Base-by-base conservation (phyloP, 2,888 invertebrate genomes). In the Ochlodes sylvanus region DNA sequence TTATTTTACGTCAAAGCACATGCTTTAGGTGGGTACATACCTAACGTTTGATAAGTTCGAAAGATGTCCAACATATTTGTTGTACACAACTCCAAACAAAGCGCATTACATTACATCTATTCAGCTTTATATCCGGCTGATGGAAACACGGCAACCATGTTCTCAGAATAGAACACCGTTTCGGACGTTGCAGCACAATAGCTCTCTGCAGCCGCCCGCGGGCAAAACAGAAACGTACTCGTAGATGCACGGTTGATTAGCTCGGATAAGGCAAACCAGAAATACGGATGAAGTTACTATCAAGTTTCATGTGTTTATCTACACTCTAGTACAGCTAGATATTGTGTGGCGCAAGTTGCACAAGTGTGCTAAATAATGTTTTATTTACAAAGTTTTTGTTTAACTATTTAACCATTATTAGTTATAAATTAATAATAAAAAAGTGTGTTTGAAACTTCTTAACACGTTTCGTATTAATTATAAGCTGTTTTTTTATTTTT, bases 181-280 rank as follows among this genome's bases (percentile, higher is more conserved):
- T 54, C 54, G 7, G 32, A 54, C 27, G 32, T n/a, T 54, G n/a
- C n/a, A 54, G 27, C 10, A 56, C 56, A 57, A 57, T 57, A 42
- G 57, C 10, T 38, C 38, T 38, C 14, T 15, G 15, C 42, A 44
- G 9, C 7, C 14, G 57, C 57, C 57, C 57, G 41, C 57, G 41
- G 41, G 57, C 42, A 41, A 41, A 9, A 57, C 41, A 41, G 57
- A 41, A 57, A 32, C 32, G 54, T n/a, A n/a, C n/a, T n/a, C n/a
- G n/a, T 54, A 32, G 52, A 52, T 52, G 54, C 54, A 19, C 50
- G 50, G 12, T 7, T 54, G 54, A 54, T 54, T 54, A 54, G 32
- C 27, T 32, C n/a, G 54, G 17, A 17, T 17, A 52, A 32, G 54
- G n/a, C 54, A 54, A n/a, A n/a, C 50, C 12, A 52, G 27, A 12